Evolutionary conservation across 1,140 invertebrate species (phyloP).

Genomic region (Papilio helenus): DNA sequence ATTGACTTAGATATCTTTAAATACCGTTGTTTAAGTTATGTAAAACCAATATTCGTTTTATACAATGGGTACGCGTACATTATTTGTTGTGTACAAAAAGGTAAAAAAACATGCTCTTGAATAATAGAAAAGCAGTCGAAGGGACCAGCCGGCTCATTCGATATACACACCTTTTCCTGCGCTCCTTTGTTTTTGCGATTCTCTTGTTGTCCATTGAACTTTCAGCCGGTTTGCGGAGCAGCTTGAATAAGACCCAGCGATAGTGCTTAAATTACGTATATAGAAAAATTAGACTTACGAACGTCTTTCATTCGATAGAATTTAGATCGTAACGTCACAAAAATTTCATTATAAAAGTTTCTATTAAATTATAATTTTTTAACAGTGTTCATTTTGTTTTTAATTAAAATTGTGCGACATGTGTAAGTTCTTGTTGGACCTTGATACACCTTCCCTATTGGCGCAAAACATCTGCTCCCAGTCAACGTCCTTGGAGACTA

Average conservation of each 20-base stretch:
- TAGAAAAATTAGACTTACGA: neutral
- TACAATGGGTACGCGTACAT: neutral
- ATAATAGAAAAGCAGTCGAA: conserved; percentile 31
- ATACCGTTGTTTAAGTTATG: neutral
- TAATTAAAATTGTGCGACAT: neutral
- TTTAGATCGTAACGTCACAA: neutral
- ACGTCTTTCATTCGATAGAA: neutral
- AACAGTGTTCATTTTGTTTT: neutral
- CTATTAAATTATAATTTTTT: too few relatives aligned
- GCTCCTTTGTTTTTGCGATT: conserved; percentile 34
- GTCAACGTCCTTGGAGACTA: conserved; percentile 33
- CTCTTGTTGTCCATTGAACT: conserved; percentile 31
- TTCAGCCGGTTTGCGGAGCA: conserved; percentile 26
- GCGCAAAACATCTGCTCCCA: conserved; percentile 26
- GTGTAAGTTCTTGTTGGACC: neutral
- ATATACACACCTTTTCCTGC: conserved; percentile 29
- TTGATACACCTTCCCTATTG: neutral
- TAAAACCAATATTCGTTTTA: neutral
- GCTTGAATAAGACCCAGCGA: neutral
- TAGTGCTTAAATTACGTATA: neutral
- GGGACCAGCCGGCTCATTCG: conserved; percentile 19
- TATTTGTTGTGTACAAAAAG: neutral
- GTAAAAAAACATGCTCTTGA: conserved; percentile 7
- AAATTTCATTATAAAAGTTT: neutral
- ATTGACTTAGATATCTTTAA: neutral